Conservation (phyloP, 2,888 invertebrate genomes). For the Drosophila helvetica region DNA sequence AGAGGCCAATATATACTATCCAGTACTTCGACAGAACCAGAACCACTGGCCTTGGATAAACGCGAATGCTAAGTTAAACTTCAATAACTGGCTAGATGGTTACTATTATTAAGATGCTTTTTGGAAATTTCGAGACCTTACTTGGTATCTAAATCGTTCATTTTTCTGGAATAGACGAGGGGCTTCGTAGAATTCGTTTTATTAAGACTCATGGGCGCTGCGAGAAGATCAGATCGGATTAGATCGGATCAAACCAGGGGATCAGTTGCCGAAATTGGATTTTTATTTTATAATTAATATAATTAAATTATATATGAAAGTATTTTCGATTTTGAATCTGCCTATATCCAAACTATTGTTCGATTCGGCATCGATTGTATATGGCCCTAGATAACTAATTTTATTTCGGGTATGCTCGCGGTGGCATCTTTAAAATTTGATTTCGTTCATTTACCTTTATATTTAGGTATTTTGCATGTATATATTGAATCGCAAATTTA, state of each 20-base stretch:
- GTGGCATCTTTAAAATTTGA: conserved; percentile 52
- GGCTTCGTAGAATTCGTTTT: conserved; percentile 33
- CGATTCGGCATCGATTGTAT: conserved; percentile 58
- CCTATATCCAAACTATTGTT: conserved; percentile 61
- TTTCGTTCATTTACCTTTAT: conserved; percentile 63
- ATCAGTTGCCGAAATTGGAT: conserved; percentile 35
- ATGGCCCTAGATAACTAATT: conserved; percentile 62
- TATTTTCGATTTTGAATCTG: conserved; percentile 29
- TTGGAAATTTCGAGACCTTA: conserved; percentile 11
- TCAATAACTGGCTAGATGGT: conserved; percentile 52
- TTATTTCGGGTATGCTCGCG: conserved; percentile 15
- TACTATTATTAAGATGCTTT: conserved; percentile 44
- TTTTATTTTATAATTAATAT: conserved; percentile 63
- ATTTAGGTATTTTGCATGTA: conserved; percentile 55
- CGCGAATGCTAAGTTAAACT: conserved; percentile 52
- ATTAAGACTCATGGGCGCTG: conserved; percentile 59
- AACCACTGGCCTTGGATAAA: conserved; percentile 56
- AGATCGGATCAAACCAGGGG: conserved; percentile 34
- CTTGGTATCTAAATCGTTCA: conserved; percentile 21
- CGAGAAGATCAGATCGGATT: conserved; percentile 27
- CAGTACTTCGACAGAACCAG: conserved; percentile 57
- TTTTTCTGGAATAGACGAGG: conserved; percentile 15
- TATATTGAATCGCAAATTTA: conserved; percentile 71
- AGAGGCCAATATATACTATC: conserved; percentile 26
- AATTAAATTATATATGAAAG: conserved; percentile 59